A percentile compares a stretch with the other conserved stretches of the same genome.
Evolutionary conservation across 2,888 invertebrate genomes (phyloP).

Genomic region (Polydrusus cervinus): DNA sequence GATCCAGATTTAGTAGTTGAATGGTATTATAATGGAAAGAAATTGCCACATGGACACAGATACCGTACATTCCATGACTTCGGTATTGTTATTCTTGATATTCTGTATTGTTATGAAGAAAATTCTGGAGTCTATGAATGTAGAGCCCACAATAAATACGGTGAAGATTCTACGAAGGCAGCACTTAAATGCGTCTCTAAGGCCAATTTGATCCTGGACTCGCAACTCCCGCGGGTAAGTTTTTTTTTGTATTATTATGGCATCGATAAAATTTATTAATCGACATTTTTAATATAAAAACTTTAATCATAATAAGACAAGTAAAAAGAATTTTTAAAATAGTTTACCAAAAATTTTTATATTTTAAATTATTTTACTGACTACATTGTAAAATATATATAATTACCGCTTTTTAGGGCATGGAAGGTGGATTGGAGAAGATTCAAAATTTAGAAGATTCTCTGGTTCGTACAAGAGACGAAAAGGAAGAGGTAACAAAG

Average conservation of each 20-base stretch:
- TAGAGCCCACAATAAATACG: slow-evolving; percentile 92
- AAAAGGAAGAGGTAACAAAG: slow-evolving; percentile 81
- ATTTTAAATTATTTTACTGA: no score
- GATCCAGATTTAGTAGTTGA: slow-evolving; percentile 96
- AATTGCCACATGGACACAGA: slow-evolving; percentile 94
- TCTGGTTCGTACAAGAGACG: slow-evolving; percentile 84
- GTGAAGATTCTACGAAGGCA: slow-evolving; percentile 89
- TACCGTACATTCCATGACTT: slow-evolving; percentile 98
- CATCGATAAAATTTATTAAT: background rate
- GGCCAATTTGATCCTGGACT: slow-evolving; percentile 91
- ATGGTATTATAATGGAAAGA: slow-evolving; percentile 96
- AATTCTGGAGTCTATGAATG: slow-evolving; percentile 96
- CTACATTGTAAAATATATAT: no score
- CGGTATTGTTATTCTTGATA: slow-evolving; percentile 96
- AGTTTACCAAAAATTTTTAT: no score
- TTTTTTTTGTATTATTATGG: slow-evolving; percentile 3
- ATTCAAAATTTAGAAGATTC: slow-evolving; percentile 94
- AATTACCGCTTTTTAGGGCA: slow-evolving; percentile 75
- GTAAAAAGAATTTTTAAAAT: no score
- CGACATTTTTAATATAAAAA: no score
- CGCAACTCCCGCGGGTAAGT: slow-evolving; percentile 90
- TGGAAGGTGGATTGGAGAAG: slow-evolving; percentile 96
- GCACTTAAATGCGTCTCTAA: slow-evolving; percentile 90
- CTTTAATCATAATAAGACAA: no score
- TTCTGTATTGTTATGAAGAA: slow-evolving; percentile 96